Base-by-base conservation (phyloP, 2,888 invertebrate species). In the Pogonocherus hispidulus region DNA sequence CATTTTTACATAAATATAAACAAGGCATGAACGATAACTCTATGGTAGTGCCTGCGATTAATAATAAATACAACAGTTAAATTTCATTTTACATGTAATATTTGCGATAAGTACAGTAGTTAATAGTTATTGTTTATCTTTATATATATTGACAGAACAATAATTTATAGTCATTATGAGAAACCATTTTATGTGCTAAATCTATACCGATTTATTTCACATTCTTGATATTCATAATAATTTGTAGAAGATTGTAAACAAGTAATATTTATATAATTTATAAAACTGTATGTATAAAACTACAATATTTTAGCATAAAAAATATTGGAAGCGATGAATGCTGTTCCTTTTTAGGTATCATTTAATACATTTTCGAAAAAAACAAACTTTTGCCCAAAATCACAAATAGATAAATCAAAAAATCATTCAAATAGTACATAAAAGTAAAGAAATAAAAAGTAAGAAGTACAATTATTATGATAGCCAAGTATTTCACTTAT, bases 1-100 rank as follows among this genome's bases (percentile, higher is more conserved):
- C 8, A n/a, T n/a, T 32, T 32, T 32, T 32, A 32, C 3, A 32
- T 32, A 11, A 9, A 32, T 32, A 11, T 32, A 32, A 32, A 8
- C 32, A 32, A 32, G 8, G 32, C 32, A 57, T 18, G 18, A 41
- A 16, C 2, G 46, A 5, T n/a, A 16, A 23, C 23, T 6, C 46
- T 41, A 59, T 35, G 59, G 59, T 49, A 59, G 47, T 59, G 47
- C 59, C 59, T 59, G 23, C 41, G 46, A 44, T 23, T 20, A n/a
- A 59, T 32, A 20, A n/a, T 23, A 23, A 9, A 18, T 16, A 11
- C 23, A 59, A 18, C 18, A 9, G 9, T n/a, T 19, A 5, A 3
- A 32, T 59, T 16, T 9, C 2, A 59, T 44, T 44, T 32, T 47
- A 59, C 59, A 59, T 59, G 59, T 59, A 59, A 59, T 59, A 59